Evolutionary conservation across 2,888 invertebrate species (phyloP), one percentile per base, ranked within the genome.

Genomic region (Aphelenchoides bicaudatus): DNA sequence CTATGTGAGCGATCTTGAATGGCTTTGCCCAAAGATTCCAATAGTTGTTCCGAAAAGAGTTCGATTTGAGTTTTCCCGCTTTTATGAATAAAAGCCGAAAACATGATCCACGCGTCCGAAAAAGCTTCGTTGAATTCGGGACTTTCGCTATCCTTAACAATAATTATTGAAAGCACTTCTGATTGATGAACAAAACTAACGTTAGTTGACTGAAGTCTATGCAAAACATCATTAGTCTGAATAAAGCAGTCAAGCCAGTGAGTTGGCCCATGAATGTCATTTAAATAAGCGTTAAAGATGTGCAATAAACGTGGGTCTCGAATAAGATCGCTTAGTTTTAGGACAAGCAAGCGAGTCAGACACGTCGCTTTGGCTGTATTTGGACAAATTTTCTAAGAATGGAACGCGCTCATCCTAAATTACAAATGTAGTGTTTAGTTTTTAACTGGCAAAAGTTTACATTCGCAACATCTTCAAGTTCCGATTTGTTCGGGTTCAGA

Each of bases 61-160:
- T 51, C 37, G 37, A 51, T 70, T 58, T 60, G 53, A n/a, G 72
- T 71, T 23, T 59, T 67, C 2, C 72, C 69, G 21, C 66, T 64
- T 37, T 74, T 71, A 54, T 76, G 71, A 2, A 74, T 61, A 47
- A 67, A 75, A 53, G 66, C 66, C 5, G 62, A 63, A 54, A 67
- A 75, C 25, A 77, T 38, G 50, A 74, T 73, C 77, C 77, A 77
- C 0, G 70, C 63, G 52, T 75, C 76, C 4, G 61, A 66, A 10
- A 48, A 49, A 30, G 59, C 30, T 53, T 63, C 63, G 52, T 65
- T 61, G 10, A 56, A 58, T 30, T 39, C 39, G 2, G 23, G 23
- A 29, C 2, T 19, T 2, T 58, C 16, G n/a, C 47, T 43, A 1
- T 25, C 43, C 25, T 29, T 25, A 58, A 13, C 55, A 16, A 19